A percentile compares a stretch with the other conserved stretches of the same genome.
phyloP scores from a whole-genome alignment of 2,113 vertebrate genomes.

The cat (Felis catus) region DNA sequence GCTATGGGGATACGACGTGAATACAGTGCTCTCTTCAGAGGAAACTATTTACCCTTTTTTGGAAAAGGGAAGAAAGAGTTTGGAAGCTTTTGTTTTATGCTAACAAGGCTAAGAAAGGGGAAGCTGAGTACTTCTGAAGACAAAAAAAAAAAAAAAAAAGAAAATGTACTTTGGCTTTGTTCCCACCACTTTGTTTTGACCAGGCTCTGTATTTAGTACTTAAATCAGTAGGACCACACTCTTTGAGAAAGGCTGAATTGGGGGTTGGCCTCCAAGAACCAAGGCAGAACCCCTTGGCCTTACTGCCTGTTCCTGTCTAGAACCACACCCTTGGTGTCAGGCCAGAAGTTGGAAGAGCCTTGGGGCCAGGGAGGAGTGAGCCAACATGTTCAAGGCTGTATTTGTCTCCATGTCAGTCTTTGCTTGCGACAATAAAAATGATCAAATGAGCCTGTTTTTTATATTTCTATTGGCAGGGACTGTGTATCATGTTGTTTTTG shows the following conservation, averaged over 20 bases:
- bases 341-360: conserved; percentile 45
- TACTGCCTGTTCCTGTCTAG: conserved; percentile 33
- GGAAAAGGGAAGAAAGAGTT: background rate
- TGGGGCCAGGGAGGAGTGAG: conserved; percentile 12
- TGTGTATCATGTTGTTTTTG: conserved; percentile 53
- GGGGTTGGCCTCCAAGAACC: conserved; percentile 14
- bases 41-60: background rate
- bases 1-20: background rate
- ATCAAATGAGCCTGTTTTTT: conserved; percentile 71
- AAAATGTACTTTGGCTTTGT: conserved; percentile 48
- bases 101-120: background rate
- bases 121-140: background rate
- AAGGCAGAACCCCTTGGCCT: conserved; percentile 39
- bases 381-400: conserved; percentile 59
- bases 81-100: background rate
- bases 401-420: conserved; percentile 65
- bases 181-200: conserved; percentile 56
- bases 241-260: conserved; percentile 13
- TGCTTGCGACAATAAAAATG: conserved; percentile 67
- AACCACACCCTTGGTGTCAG: conserved; percentile 35
- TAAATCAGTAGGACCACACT: background rate
- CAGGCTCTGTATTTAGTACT: background rate
- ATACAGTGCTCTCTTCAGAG: background rate
- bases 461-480: conserved; percentile 66
- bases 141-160: background rate